These are phyloP conservation scores for Ancistrus triradiatus DNA, from an alignment of 2,113 vertebrate genomes.

Conservation along the genomic window DNA sequence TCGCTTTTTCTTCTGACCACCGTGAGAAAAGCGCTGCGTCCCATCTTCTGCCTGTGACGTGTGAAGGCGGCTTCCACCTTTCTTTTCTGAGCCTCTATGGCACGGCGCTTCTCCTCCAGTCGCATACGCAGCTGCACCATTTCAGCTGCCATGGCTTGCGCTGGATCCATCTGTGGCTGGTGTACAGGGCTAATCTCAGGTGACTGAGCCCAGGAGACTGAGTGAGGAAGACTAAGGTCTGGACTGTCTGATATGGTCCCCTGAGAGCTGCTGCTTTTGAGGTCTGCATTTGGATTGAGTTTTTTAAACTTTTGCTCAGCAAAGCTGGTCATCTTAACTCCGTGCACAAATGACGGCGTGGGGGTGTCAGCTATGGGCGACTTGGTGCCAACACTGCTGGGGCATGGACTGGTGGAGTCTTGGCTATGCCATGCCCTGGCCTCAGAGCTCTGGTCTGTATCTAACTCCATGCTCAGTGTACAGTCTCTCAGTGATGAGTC, in stretches of 20 bases:
- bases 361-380: conserved; percentile 80
- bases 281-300: conserved; percentile 76
- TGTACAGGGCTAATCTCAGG: conserved; percentile 75
- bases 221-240: conserved; percentile 82
- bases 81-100: conserved; percentile 97
- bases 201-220: conserved; percentile 86
- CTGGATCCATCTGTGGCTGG: conserved; percentile 77
- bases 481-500: conserved; percentile 93
- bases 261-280: conserved; percentile 82
- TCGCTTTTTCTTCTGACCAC: conserved; percentile 91
- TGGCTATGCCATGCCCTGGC: conserved; percentile 59
- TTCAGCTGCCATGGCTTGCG: conserved; percentile 91
- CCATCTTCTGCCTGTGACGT: conserved; percentile 90
- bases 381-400: conserved; percentile 78
- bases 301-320: conserved; percentile 93
- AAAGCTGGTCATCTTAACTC: conserved; percentile 91
- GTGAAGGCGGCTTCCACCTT: conserved; percentile 96
- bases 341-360: conserved; percentile 72
- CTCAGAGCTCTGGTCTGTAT: conserved; percentile 83
- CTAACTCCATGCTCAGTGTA: conserved; percentile 91
- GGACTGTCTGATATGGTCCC: conserved; percentile 93
- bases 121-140: conserved; percentile 94
- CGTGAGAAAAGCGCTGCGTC: conserved; percentile 89
- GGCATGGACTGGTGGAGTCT: conserved; percentile 78
- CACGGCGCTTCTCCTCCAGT: conserved; percentile 91